These are phyloP conservation scores for Semicossyphus pulcher DNA, from an alignment of 2,113 vertebrate genomes.

Conservation along the genomic window DNA sequence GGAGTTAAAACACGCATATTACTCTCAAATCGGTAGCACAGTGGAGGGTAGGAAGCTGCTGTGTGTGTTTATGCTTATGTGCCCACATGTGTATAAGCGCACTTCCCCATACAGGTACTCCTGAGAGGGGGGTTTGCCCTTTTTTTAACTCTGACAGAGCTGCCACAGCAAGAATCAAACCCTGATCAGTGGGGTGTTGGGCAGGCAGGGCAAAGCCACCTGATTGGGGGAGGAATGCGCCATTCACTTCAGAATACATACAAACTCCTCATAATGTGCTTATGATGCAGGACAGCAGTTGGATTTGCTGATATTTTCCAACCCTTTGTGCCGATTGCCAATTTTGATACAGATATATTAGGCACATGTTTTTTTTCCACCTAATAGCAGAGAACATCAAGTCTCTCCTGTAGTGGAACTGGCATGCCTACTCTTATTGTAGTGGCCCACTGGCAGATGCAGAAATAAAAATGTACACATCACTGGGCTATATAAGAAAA, in stretches of 20 bases:
- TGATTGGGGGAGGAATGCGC: slow-evolving; percentile 65
- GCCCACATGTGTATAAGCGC: slow-evolving; percentile 10
- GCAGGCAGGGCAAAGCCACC: slow-evolving; percentile 91
- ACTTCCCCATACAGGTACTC: slow-evolving; percentile 20
- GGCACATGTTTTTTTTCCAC: too few species aligned
- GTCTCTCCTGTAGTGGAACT: too few species aligned
- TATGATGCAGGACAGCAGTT: slow-evolving; percentile 88
- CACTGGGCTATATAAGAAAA: too few species aligned
- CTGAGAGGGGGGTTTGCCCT: slow-evolving; percentile 76
- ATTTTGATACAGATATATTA: too few species aligned
- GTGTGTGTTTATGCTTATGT: slow-evolving; percentile 39
- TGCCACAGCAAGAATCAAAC: slow-evolving; percentile 93
- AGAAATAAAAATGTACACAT: too few species aligned
- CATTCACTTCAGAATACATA: slow-evolving; percentile 91
- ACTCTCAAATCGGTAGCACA: slow-evolving; percentile 11
- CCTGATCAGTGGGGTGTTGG: slow-evolving; percentile 90
- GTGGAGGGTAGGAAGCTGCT: slow-evolving; percentile 11
- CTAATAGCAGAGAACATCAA: too few species aligned
- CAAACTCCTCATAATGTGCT: slow-evolving; percentile 96
- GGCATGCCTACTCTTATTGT: too few species aligned
- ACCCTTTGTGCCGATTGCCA: too few species aligned
- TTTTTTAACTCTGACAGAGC: slow-evolving; percentile 94
- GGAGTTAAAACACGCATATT: slow-evolving; percentile 5
- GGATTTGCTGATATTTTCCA: slow-evolving; percentile 93
- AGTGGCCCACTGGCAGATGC: too few species aligned